Conservation (phyloP, 2,113 vertebrate genomes). For the Alouatta palliata region DNA sequence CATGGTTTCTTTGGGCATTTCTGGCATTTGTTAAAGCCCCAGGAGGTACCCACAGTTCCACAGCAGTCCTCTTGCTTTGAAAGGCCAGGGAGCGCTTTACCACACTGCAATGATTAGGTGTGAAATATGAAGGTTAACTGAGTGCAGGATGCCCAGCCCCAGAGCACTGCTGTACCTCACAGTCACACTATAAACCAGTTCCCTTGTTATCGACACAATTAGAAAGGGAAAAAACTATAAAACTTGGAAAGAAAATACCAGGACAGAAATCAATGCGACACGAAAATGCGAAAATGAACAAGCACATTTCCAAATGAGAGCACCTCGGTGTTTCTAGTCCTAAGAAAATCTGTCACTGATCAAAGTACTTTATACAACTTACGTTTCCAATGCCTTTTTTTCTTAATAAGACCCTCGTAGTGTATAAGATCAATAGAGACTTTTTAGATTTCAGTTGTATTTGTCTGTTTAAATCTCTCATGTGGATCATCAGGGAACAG, state of each 20-base stretch:
- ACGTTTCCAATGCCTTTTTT: not conserved
- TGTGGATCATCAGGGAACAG: not conserved
- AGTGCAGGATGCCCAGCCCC: not conserved
- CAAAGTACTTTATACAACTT: conserved; percentile 30
- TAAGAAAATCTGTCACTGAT: not conserved
- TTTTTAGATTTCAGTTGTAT: not conserved
- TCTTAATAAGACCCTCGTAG: conserved; percentile 29
- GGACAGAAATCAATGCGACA: conserved; percentile 19
- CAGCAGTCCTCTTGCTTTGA: conserved; percentile 99
- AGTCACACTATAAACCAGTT: conserved; percentile 19
- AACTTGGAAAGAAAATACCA: conserved; percentile 31
- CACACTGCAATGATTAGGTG: conserved; percentile 89
- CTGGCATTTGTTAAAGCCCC: conserved; percentile 99
- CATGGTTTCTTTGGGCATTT: conserved; percentile 95
- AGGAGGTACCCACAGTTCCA: conserved; percentile 95
- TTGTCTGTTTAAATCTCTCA: not conserved
- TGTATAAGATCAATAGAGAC: not conserved
- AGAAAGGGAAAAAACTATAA: not conserved
- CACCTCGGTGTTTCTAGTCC: not conserved
- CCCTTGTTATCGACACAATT: not conserved
- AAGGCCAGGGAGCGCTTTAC: conserved; percentile 97
- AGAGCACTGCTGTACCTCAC: conserved; percentile 32
- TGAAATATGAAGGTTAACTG: conserved; percentile 75
- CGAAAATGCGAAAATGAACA: not conserved
- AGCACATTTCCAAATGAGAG: conserved; percentile 50